Percentiles rank a stretch among this genome's conserved stretches.
phyloP scores from a whole-genome alignment of 2,888 invertebrate genomes.

The Lithophane socia region DNA sequence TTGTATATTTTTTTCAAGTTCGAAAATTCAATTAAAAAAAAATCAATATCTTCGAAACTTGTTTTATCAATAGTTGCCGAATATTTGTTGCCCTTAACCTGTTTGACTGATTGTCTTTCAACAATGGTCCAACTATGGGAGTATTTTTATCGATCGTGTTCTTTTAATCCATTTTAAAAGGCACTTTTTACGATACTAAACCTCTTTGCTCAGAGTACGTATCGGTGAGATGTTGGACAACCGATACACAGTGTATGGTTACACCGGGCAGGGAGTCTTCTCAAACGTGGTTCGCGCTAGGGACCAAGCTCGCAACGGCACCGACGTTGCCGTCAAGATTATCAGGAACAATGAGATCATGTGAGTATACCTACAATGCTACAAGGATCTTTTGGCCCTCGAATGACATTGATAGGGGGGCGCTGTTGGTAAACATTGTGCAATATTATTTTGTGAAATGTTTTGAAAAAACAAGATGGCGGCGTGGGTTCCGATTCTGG shows the following conservation, averaged over 20 bases:
- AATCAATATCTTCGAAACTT: no score
- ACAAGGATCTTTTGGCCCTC: background rate
- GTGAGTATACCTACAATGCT: conserved; percentile 88
- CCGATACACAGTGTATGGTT: conserved; percentile 98
- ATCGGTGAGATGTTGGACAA: conserved; percentile 98
- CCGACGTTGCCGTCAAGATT: conserved; percentile 99
- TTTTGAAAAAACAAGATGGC: background rate
- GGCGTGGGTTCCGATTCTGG: background rate
- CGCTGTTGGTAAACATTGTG: background rate
- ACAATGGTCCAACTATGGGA: no score
- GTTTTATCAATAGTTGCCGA: no score
- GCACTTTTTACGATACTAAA: background rate
- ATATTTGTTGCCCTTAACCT: no score
- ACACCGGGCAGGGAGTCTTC: conserved; percentile 99
- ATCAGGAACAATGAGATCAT: conserved; percentile 99
- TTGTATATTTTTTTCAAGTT: no score
- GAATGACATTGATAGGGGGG: background rate
- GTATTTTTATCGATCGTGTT: no score
- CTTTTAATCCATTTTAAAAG: background rate
- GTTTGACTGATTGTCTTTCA: no score
- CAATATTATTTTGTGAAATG: background rate
- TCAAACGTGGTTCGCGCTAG: conserved; percentile 98
- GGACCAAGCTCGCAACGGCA: conserved; percentile 96
- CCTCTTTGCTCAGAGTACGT: conserved; percentile 92
- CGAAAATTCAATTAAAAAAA: no score